Conservation (phyloP, 1,140 invertebrate genomes). For the Arion vulgaris region DNA sequence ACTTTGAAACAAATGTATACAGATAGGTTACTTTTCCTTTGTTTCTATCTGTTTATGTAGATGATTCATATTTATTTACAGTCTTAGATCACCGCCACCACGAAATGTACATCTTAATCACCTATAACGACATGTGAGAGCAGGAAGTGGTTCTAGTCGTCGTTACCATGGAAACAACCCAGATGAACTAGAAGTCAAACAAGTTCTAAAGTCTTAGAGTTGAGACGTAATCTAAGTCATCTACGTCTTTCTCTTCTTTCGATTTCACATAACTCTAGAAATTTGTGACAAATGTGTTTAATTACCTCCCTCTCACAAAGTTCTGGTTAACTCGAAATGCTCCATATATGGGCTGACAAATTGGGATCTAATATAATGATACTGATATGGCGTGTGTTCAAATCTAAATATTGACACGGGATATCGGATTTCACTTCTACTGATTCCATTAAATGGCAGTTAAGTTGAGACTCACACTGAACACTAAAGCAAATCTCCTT, state of each 20-base stretch:
- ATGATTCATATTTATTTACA: too few relatives aligned
- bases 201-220: too few relatives aligned
- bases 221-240: too few relatives aligned
- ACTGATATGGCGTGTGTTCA: background rate
- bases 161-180: too few relatives aligned
- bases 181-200: too few relatives aligned
- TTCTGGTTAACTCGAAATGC: background rate
- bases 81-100: too few relatives aligned
- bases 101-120: too few relatives aligned
- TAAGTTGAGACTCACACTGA: background rate
- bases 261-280: background rate
- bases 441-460: background rate
- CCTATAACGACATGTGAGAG: too few relatives aligned
- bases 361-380: background rate
- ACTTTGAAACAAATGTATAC: too few relatives aligned
- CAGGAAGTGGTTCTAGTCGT: too few relatives aligned
- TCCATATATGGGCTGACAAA: background rate
- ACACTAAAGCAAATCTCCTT: background rate
- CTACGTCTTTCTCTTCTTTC: background rate
- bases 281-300: background rate
- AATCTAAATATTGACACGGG: background rate
- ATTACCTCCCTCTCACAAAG: background rate
- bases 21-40: too few relatives aligned
- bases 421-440: background rate
- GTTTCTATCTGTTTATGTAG: too few relatives aligned